These are phyloP conservation scores for Montifringilla adamsi DNA, from an alignment of 2,113 vertebrate genomes.

Conservation along the genomic window DNA sequence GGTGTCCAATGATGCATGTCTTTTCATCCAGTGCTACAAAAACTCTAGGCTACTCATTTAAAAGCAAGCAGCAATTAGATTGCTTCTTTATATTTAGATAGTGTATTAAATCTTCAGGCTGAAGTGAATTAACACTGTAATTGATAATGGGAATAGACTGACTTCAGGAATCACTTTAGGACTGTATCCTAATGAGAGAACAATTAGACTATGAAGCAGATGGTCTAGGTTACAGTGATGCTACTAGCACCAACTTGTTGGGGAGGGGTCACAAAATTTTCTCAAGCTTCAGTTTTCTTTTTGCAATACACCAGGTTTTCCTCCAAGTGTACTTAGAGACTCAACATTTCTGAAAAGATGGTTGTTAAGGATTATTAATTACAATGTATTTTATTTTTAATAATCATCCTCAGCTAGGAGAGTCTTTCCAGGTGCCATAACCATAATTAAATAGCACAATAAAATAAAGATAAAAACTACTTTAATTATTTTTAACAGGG, in stretches of 20 bases:
- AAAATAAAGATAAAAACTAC: background rate
- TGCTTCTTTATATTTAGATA: background rate
- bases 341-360: background rate
- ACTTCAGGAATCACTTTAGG: background rate
- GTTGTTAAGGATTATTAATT: background rate
- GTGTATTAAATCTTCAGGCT: background rate
- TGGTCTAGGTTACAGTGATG: background rate
- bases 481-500: background rate
- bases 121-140: background rate
- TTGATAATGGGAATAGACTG: background rate
- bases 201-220: background rate
- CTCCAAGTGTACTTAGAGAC: background rate
- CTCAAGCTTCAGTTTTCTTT: background rate
- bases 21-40: background rate
- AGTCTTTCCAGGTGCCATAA: background rate
- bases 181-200: background rate
- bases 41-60: background rate
- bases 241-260: background rate
- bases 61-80: background rate
- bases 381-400: background rate
- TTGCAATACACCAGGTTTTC: background rate
- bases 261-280: background rate
- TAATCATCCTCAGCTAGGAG: background rate
- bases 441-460: background rate
- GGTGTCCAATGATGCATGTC: background rate